These are phyloP conservation scores for Spinus olivaceus DNA, from an alignment of 2,797 vertebrate species.

Conservation along the genomic window DNA sequence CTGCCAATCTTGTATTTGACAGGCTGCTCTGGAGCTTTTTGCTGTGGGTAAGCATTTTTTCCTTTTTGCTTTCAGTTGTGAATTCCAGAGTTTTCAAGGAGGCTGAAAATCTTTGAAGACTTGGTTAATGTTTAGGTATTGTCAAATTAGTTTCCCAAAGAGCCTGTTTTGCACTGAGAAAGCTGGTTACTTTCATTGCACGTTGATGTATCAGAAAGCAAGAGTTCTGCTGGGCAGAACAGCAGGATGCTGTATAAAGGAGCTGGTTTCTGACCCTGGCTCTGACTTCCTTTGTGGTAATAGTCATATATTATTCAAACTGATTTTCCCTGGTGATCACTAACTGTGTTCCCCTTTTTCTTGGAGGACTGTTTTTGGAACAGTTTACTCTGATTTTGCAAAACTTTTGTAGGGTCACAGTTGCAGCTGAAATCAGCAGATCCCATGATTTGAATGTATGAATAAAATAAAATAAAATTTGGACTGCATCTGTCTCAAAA, in stretches of 20 bases:
- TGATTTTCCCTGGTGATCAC: background rate
- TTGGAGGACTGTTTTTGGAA: background rate
- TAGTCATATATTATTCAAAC: background rate
- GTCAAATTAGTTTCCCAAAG: background rate
- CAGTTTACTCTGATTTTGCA: background rate
- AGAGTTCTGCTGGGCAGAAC: background rate
- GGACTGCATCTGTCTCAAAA: background rate
- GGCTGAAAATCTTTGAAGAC: background rate
- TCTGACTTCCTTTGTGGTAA: background rate
- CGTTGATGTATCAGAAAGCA: background rate
- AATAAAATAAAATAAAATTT: background rate
- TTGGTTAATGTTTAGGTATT: background rate
- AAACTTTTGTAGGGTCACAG: background rate
- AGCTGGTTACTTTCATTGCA: background rate
- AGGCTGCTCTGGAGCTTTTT: background rate
- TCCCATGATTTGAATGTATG: background rate
- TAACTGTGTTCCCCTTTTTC: background rate
- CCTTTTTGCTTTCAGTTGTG: background rate
- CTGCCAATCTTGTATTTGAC: background rate
- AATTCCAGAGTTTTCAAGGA: background rate
- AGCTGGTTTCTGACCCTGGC: background rate
- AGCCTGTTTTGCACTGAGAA: background rate
- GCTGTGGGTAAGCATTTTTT: background rate
- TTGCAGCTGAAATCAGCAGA: background rate
- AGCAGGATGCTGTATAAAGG: background rate